Conservation (phyloP, 2,113 vertebrate genomes). For the Bos javanicus region DNA sequence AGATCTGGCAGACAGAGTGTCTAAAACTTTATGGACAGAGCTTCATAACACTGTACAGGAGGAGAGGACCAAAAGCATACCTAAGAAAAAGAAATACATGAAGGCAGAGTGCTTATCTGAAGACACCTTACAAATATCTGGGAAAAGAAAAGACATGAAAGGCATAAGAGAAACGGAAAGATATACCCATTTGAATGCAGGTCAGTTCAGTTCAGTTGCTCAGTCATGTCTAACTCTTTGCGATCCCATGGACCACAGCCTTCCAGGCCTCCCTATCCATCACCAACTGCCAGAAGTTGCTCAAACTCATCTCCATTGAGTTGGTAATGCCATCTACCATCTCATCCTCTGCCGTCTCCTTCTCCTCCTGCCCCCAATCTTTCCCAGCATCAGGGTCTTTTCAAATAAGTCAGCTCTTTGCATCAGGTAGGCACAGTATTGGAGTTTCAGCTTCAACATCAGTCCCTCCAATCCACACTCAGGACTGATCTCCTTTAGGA, state of each 20-base stretch:
- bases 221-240: accelerated
- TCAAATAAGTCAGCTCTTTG: not conserved
- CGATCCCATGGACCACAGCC: not conserved
- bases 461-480: not conserved
- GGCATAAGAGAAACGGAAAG: not conserved
- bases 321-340: not conserved
- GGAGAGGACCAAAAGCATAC: not conserved
- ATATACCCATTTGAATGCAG: not conserved
- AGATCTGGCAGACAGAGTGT: not conserved
- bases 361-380: not conserved
- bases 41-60: not conserved
- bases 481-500: not conserved
- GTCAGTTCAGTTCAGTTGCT: not conserved
- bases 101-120: not conserved
- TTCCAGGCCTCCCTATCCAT: not conserved
- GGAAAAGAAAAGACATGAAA: not conserved
- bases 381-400: not conserved
- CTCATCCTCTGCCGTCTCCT: not conserved
- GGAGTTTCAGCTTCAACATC: not conserved
- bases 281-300: not conserved
- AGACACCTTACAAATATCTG: not conserved
- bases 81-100: not conserved
- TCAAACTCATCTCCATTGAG: not conserved
- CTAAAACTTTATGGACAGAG: not conserved
- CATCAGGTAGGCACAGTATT: not conserved